These are phyloP conservation scores for Lerema accius DNA, from an alignment of 1,140 invertebrate genomes.

Conservation along the genomic window DNA sequence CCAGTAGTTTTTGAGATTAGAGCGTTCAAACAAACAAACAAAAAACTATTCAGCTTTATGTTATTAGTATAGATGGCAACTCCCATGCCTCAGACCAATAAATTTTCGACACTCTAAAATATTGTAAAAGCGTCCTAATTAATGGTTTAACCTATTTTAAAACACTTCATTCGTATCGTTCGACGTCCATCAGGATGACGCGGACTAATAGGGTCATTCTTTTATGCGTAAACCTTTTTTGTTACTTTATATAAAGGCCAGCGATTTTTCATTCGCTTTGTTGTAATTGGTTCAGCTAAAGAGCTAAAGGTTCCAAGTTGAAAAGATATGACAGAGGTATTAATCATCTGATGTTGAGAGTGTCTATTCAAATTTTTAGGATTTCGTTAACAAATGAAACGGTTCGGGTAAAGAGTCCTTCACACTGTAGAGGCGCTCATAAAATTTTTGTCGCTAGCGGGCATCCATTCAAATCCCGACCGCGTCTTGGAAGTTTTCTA, in stretches of 20 bases:
- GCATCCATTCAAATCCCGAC: too few relatives aligned
- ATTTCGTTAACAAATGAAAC: not conserved
- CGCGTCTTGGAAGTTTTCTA: too few relatives aligned
- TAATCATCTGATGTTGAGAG: not conserved
- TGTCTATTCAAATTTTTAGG: not conserved
- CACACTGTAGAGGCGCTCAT: not conserved
- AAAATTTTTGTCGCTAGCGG: not conserved
- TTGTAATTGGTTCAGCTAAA: not conserved
- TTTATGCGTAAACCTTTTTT: not conserved
- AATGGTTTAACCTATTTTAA: not conserved
- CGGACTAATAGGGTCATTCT: not conserved
- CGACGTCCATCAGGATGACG: not conserved
- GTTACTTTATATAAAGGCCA: not conserved
- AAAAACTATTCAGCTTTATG: too few relatives aligned
- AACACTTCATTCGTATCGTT: not conserved
- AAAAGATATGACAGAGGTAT: not conserved
- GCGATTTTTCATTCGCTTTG: constrained; percentile 4
- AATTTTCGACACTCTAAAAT: not conserved
- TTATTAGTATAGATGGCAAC: too few relatives aligned
- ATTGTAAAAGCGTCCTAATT: not conserved
- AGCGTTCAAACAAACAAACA: too few relatives aligned
- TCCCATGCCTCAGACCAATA: too few relatives aligned
- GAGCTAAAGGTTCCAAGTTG: not conserved
- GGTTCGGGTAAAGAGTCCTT: not conserved
- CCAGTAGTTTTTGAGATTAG: too few relatives aligned